Percentiles rank a stretch among this genome's conserved stretches.
These are phyloP conservation scores for Ophraella communa DNA, from an alignment of 2,888 invertebrate species.

Conservation along the genomic window DNA sequence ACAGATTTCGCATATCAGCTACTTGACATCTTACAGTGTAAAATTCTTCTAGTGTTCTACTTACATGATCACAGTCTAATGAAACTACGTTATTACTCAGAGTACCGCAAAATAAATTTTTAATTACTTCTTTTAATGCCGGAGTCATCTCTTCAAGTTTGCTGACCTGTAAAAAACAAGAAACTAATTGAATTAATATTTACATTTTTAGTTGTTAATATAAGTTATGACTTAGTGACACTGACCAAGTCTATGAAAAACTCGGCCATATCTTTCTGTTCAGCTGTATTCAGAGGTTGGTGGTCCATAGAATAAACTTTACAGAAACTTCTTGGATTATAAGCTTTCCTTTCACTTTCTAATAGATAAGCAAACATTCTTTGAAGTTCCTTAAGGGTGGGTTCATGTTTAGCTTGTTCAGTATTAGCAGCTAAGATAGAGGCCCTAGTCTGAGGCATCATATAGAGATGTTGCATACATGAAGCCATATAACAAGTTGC, in stretches of 20 bases:
- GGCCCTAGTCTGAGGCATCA: slow-evolving; percentile 93
- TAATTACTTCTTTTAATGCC: slow-evolving; percentile 85
- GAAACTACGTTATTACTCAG: slow-evolving; percentile 96
- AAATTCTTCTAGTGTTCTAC: slow-evolving; percentile 92
- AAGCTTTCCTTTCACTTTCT: slow-evolving; percentile 94
- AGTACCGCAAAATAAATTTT: slow-evolving; percentile 90
- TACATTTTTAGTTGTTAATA: neutral
- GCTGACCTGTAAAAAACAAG: slow-evolving; percentile 58
- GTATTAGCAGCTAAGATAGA: slow-evolving; percentile 81
- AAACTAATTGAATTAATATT: neutral
- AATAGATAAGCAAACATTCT: slow-evolving; percentile 94
- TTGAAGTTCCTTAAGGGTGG: slow-evolving; percentile 86
- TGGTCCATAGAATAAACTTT: slow-evolving; percentile 98
- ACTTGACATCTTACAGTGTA: slow-evolving; percentile 97
- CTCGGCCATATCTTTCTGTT: slow-evolving; percentile 98
- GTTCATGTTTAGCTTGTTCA: slow-evolving; percentile 77
- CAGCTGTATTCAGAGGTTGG: slow-evolving; percentile 93
- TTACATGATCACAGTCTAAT: slow-evolving; percentile 93
- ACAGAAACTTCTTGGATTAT: slow-evolving; percentile 94
- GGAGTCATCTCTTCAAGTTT: slow-evolving; percentile 96
- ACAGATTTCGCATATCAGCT: slow-evolving; percentile 94
- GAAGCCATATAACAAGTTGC: slow-evolving; percentile 98
- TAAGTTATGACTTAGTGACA: too few species aligned
- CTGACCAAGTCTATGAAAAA: slow-evolving; percentile 93
- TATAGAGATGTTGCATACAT: slow-evolving; percentile 95